A percentile compares a stretch with the other conserved stretches of the same genome.
Evolutionary conservation across 2,797 vertebrate genomes (phyloP).

Genomic region (Pempheris klunzingeri): DNA sequence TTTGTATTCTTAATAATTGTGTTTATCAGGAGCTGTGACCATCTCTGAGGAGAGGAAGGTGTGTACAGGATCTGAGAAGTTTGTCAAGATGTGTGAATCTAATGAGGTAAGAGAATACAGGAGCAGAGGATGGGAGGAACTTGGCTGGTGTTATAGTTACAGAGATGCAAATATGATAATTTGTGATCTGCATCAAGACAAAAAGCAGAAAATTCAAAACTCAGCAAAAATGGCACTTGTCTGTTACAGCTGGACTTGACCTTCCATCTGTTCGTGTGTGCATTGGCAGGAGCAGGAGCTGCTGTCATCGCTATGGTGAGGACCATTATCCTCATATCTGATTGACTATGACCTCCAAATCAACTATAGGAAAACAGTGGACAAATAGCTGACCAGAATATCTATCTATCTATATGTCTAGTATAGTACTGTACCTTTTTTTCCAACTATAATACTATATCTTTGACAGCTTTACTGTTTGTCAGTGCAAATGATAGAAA

Average conservation of each 20-base stretch:
- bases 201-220: background rate
- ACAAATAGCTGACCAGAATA: background rate
- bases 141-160: background rate
- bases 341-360: slow-evolving; percentile 6
- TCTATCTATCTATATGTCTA: background rate
- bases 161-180: background rate
- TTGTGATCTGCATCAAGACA: background rate
- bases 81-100: slow-evolving; percentile 95
- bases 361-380: background rate
- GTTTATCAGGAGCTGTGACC: slow-evolving; percentile 90
- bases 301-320: slow-evolving; percentile 98
- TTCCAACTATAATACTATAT: background rate
- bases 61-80: slow-evolving; percentile 92
- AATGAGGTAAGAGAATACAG: slow-evolving; percentile 87
- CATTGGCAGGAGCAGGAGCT: slow-evolving; percentile 96
- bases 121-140: no score
- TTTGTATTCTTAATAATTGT: slow-evolving; percentile 13
- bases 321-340: slow-evolving; percentile 7
- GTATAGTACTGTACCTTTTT: background rate
- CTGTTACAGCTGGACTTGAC: slow-evolving; percentile 95
- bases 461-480: background rate
- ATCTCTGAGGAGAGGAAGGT: slow-evolving; percentile 93
- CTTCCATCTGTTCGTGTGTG: slow-evolving; percentile 98
- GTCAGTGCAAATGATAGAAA: background rate
- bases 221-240: background rate